Base-by-base conservation (phyloP, 2,888 invertebrate genomes). In the Ferrisia virgata region DNA sequence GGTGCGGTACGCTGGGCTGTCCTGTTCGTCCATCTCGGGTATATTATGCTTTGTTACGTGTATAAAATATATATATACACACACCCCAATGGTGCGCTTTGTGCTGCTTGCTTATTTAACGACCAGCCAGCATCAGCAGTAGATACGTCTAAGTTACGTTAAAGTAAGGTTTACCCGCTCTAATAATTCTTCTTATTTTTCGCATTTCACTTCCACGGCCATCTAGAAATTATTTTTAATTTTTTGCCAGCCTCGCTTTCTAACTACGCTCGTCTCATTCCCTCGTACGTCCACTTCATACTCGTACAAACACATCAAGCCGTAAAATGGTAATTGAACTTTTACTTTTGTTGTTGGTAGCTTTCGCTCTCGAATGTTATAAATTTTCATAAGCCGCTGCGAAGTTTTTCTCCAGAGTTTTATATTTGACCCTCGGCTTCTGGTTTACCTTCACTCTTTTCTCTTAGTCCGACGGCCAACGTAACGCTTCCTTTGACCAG, bases 271-370 rank as follows among this genome's bases (percentile, higher is more conserved):
- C 33, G 72, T 15, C 5, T n/a, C n/a, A n/a, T n/a, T n/a, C n/a
- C n/a, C n/a, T n/a, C n/a, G n/a, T n/a, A n/a, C n/a, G n/a, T n/a
- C n/a, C n/a, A n/a, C n/a, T n/a, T n/a, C n/a, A n/a, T n/a, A n/a
- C n/a, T 5, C 13, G 28, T 33, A 15, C 22, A 25, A 58, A 9
- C 28, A 11, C 4, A 15, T 47, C 15, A 28, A 33, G 33, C 28
- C 64, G 64, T 28, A 36, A 72, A 72, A 72, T 72, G 72, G 72
- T 72, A 72, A 72, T 72, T 72, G 72, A 72, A 72, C 33, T 72
- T 72, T 72, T 33, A n/a, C 72, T 33, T 6, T 36, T 33, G 36
- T 0, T 64, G 15, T 1, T n/a, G n/a, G 72, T 64, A 64, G 28
- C 25, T 64, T 64, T 64, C 25, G 58, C 18, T 72, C 72, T n/a